Base-by-base conservation (phyloP, 2,113 vertebrate species). In the Hydrochoerus hydrochaeris region DNA sequence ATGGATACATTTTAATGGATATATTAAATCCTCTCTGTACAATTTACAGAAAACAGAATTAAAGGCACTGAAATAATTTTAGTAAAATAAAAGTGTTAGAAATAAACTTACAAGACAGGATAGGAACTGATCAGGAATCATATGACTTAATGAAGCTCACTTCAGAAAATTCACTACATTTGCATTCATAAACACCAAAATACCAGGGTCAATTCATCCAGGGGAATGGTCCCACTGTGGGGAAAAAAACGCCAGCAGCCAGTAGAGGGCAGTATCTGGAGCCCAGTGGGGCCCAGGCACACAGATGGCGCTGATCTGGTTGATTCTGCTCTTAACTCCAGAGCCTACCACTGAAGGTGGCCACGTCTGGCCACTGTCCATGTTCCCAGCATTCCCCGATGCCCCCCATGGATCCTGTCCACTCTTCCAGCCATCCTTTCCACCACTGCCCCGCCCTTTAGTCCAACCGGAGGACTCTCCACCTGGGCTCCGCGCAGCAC, bases 1-100 rank as follows among this genome's bases (percentile, higher is more conserved):
- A 94, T 67, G 41, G 94, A 83, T 96, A 97, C 82, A 84, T 69
- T 91, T 88, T 96, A 96, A 97, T 32, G 88, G 88, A 77, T 90
- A 38, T 88, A 83, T 95, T 96, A 85, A 95, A 95, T 92, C 69
- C 41, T 95, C 88, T 86, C 88, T 90, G 58, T 57, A 69, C 20
- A 71, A 86, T 93, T 95, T 87, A 95, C 41, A 81, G 58, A 94
- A 85, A 88, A 60, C 38, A 73, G 83, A 94, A 95, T 96, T 96
- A 96, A 96, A 94, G 92, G 90, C 35, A 94, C 93, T 88, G 69
- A 81, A 92, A 82, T 92, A 77, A 85, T 78, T 96, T 94, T 83
- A 90, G 88, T 71, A 80, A 92, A 88, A 92, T 90, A 90, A 92
- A 96, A 87, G 41, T 62, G 63, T 88, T 69, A 49, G 90, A 95